Evolutionary conservation across 1,140 invertebrate genomes (phyloP).

Genomic region (Habropoda laboriosa): DNA sequence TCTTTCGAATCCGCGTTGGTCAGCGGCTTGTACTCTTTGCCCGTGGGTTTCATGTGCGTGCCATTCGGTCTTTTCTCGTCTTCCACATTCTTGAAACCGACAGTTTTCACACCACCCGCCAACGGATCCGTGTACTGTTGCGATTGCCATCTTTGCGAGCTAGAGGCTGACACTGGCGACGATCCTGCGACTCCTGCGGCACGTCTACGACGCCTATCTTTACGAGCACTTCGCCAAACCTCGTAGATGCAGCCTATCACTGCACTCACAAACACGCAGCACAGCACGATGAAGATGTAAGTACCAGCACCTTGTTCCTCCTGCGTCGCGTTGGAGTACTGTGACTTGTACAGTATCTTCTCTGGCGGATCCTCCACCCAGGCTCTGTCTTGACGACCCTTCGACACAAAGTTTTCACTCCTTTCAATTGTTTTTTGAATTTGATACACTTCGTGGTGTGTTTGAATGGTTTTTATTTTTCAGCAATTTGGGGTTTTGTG

Average conservation of each 20-base stretch:
- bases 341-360: slow-evolving; percentile 87
- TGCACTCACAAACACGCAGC: slow-evolving; percentile 86
- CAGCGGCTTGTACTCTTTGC: slow-evolving; percentile 77
- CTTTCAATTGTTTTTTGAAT: no score
- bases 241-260: slow-evolving; percentile 85
- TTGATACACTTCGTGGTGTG: no score
- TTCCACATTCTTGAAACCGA: slow-evolving; percentile 75
- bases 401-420: slow-evolving; percentile 10
- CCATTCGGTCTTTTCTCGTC: slow-evolving; percentile 79
- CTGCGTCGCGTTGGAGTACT: slow-evolving; percentile 86
- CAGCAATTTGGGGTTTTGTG: no score
- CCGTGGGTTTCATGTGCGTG: slow-evolving; percentile 67
- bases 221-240: slow-evolving; percentile 82
- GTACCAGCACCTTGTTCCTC: slow-evolving; percentile 89
- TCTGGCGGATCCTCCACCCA: slow-evolving; percentile 92
- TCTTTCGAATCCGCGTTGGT: slow-evolving; percentile 73
- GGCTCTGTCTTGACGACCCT: slow-evolving; percentile 88
- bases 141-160: slow-evolving; percentile 77
- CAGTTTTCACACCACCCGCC: slow-evolving; percentile 68
- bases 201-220: slow-evolving; percentile 81
- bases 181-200: slow-evolving; percentile 67
- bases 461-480: no score
- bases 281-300: slow-evolving; percentile 88
- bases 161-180: slow-evolving; percentile 58
- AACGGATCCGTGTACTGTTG: slow-evolving; percentile 71